Percentiles rank a stretch among this genome's conserved stretches.
These are phyloP conservation scores for Drosophila nr. fundita DNA, from an alignment of 2,888 invertebrate genomes.

Conservation along the genomic window DNA sequence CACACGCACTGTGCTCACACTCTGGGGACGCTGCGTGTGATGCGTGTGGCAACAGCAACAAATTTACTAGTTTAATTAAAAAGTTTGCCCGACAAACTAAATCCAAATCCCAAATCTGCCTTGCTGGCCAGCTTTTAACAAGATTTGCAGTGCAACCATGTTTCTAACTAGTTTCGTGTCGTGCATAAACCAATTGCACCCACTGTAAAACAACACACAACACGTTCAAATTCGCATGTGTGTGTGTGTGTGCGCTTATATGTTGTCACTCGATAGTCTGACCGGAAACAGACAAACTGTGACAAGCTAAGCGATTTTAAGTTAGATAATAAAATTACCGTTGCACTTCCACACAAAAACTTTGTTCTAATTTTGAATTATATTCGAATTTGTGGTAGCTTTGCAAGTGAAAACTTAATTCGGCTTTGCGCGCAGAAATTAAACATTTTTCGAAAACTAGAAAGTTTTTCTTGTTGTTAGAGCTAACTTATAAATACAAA, in stretches of 20 bases:
- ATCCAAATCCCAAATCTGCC: constrained; percentile 14
- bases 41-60: constrained; percentile 54
- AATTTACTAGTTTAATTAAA: constrained; percentile 73
- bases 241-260: not conserved
- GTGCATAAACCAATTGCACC: constrained; percentile 55
- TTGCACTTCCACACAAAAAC: constrained; percentile 5
- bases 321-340: constrained; percentile 51
- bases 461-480: not conserved
- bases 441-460: not conserved
- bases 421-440: not conserved
- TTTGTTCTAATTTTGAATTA: not conserved
- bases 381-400: not conserved
- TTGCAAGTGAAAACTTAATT: not conserved
- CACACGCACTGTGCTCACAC: not conserved
- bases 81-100: constrained; percentile 56
- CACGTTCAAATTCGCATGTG: not conserved
- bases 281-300: constrained; percentile 49
- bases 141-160: constrained; percentile 61
- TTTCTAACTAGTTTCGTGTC: constrained; percentile 64
- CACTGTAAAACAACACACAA: constrained; percentile 9
- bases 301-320: constrained; percentile 47
- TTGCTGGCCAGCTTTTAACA: constrained; percentile 20
- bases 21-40: constrained; percentile 10
- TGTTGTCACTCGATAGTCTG: constrained; percentile 25
- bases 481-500: not conserved